These are phyloP conservation scores for Hypotaenidia okinawae DNA, from an alignment of 2,797 vertebrate genomes.

Conservation along the genomic window DNA sequence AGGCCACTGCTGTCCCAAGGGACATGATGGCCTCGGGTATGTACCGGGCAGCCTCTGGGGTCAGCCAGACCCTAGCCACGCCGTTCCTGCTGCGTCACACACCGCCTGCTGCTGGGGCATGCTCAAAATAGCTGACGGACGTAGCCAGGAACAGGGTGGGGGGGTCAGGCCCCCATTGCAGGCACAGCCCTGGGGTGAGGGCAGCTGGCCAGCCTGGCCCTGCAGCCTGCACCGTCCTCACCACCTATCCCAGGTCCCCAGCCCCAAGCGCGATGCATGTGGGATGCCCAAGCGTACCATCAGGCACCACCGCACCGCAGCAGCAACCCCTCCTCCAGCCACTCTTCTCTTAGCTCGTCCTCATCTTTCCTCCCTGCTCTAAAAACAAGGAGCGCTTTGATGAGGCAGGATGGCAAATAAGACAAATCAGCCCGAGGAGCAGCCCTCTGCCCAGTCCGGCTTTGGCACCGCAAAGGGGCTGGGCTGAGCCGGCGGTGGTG, in stretches of 20 bases:
- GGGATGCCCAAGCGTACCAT: accelerated
- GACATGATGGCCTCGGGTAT: background rate
- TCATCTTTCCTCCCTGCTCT: background rate
- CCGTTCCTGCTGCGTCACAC: background rate
- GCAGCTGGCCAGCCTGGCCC: background rate
- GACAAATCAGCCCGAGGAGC: background rate
- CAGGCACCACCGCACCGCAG: accelerated
- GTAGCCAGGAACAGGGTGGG: background rate
- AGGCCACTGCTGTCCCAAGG: background rate
- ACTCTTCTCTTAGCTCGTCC: background rate
- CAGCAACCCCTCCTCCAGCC: accelerated
- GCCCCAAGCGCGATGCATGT: accelerated
- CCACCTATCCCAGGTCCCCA: accelerated
- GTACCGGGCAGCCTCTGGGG: background rate
- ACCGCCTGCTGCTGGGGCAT: background rate
- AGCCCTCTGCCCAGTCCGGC: background rate
- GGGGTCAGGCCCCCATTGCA: background rate
- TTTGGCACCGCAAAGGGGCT: accelerated
- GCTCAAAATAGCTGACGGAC: background rate
- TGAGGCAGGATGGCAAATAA: conserved; percentile 32
- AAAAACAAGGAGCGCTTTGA: background rate
- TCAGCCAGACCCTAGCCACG: background rate
- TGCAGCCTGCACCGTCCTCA: background rate
- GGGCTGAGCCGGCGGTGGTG: accelerated
- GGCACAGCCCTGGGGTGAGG: accelerated